phyloP scores from a whole-genome alignment of 2,797 vertebrate genomes.

The Enteromius thamalakanensis region DNA sequence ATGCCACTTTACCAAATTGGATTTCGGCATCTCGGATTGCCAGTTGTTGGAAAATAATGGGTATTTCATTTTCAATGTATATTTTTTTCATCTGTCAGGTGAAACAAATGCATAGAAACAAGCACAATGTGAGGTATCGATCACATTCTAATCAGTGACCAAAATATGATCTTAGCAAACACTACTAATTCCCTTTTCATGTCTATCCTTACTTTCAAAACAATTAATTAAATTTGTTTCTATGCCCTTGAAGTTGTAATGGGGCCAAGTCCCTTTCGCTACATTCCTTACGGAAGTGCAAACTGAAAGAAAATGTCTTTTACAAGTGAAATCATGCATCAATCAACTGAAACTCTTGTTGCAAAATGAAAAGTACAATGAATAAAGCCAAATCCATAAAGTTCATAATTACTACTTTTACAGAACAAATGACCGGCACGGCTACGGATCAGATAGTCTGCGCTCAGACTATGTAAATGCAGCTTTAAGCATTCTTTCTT shows the following conservation, averaged over 20 bases:
- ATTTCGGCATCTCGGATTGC: too few species aligned
- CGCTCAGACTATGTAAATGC: slow-evolving; percentile 51
- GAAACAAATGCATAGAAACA: background rate
- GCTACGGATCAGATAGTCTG: slow-evolving; percentile 25
- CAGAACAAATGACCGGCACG: background rate
- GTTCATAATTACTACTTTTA: slow-evolving; percentile 33
- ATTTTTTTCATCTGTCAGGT: background rate
- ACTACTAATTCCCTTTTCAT: background rate
- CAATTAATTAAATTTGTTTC: background rate
- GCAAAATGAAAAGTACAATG: slow-evolving; percentile 13
- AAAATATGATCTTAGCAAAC: background rate
- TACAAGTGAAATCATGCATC: slow-evolving; percentile 10
- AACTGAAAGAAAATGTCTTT: background rate
- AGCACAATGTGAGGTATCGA: background rate
- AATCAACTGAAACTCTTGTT: slow-evolving; percentile 39
- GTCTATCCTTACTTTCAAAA: background rate
- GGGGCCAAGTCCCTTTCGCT: background rate
- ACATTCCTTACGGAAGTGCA: background rate
- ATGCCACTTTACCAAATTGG: too few species aligned
- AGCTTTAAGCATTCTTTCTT: slow-evolving; percentile 49
- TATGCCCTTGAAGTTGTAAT: slow-evolving; percentile 20
- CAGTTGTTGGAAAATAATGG: too few species aligned
- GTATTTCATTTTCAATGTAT: background rate
- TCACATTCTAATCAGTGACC: background rate
- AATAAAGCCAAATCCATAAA: slow-evolving; percentile 23